Base-by-base conservation (phyloP, 2,797 vertebrate genomes). In the Falco columbarius region DNA sequence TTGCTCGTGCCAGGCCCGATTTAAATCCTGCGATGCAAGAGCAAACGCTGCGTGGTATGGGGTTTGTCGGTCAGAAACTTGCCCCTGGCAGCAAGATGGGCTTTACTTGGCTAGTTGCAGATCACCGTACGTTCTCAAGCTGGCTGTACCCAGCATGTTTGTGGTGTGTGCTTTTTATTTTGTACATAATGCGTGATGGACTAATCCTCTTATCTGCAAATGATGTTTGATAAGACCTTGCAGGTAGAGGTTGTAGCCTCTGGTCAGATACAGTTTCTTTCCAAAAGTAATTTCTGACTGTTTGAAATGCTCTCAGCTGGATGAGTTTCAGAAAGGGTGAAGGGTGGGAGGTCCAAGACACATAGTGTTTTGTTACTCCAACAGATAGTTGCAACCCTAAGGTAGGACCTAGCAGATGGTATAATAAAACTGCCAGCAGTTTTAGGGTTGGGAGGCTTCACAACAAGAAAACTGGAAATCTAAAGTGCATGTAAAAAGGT, bases 161-260 rank as follows among this genome's bases (percentile, higher is more conserved):
- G 2, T 65, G 80, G 55, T 66, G 72, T 55, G 30, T 38, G 40
- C 74, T 84, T 79, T 67, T 79, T 67, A 38, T 80, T 81, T 82
- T 89, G 42, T 72, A 38, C 59, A 29, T 80, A 44, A 80, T 46
- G 30, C 23, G 3, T 46, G 74, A 38, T 86, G 93, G 86, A 56
- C 74, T 70, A 90, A 96, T 95, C 96, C 68, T 96, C 44, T 97
- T 93, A 81, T 20, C 74, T 46, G n/a, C 84, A 95, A 90, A 74
- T 80, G 4, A 4, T 34, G 21, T 90, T 88, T 75, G 91, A 90
- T 95, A 82, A 93, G 58, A 47, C 10, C 3, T 62, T 87, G 44
- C 46, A 47, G 30, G 12, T 32, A 22, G 86, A 66, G 93, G 38
- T 29, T 65, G 40, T 62, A 87, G 89, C 81, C 72, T 85, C 58